Conservation (phyloP, 2,113 vertebrate genomes). For the Mystacornis crossleyi region DNA sequence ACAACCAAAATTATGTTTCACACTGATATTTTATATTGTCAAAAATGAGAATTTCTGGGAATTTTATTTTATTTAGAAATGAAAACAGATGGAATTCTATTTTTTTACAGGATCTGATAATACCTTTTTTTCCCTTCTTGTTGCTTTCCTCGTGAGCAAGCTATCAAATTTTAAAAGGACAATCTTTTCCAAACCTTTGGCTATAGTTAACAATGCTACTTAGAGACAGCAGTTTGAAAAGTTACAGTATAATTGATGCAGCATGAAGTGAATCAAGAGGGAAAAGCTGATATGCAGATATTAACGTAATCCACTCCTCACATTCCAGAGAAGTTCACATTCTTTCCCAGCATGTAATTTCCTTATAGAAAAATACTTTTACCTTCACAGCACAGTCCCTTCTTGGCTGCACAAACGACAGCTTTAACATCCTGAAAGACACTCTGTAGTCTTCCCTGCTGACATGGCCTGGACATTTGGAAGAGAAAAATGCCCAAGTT, state of each 20-base stretch:
- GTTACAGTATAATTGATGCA: background rate
- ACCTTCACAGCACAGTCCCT: background rate
- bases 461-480: background rate
- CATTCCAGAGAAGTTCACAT: background rate
- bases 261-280: background rate
- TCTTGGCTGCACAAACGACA: background rate
- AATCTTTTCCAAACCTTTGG: background rate
- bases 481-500: background rate
- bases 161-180: background rate
- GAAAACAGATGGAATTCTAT: background rate
- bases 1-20: background rate
- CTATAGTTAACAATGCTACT: background rate
- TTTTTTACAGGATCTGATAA: background rate
- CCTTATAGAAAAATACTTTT: background rate
- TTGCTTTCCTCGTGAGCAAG: background rate
- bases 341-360: background rate
- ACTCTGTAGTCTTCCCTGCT: background rate
- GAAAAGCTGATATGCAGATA: background rate
- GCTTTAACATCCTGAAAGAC: background rate
- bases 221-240: background rate
- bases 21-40: background rate
- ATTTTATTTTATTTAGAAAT: background rate
- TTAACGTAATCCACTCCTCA: background rate
- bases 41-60: background rate
- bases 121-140: background rate